Percentiles rank a stretch among this genome's conserved stretches.
Conservation (phyloP, 2,888 invertebrate genomes). For the Nemoura dubitans region DNA sequence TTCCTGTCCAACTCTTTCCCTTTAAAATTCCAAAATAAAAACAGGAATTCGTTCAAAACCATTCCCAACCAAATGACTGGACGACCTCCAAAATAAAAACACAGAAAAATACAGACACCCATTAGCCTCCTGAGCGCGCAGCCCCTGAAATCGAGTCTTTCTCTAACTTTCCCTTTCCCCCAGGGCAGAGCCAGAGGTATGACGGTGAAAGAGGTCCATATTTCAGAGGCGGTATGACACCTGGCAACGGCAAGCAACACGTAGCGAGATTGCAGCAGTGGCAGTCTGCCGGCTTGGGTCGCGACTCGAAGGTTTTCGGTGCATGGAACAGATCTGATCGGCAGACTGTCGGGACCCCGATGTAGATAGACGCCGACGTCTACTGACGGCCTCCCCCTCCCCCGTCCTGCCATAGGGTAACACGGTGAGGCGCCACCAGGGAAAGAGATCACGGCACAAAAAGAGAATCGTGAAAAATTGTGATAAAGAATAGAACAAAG, state of each 20-base stretch:
- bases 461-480: constrained; percentile 44
- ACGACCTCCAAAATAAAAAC: background rate
- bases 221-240: constrained; percentile 17
- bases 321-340: background rate
- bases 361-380: background rate
- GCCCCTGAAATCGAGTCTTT: background rate
- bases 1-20: background rate
- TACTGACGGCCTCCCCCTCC: background rate
- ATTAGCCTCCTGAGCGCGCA: background rate
- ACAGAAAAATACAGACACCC: background rate
- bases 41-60: background rate
- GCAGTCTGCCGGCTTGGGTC: background rate
- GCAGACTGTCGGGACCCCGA: background rate
- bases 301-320: no score
- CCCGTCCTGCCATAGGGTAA: background rate
- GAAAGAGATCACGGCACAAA: constrained; percentile 36
- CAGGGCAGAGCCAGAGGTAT: background rate
- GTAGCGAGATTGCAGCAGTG: background rate
- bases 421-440: background rate
- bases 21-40: background rate
- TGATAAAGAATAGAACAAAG: constrained; percentile 46
- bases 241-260: background rate
- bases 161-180: background rate
- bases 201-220: background rate
- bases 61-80: background rate